Conservation (phyloP, 2,888 invertebrate species). For the Diarsia dahlii region DNA sequence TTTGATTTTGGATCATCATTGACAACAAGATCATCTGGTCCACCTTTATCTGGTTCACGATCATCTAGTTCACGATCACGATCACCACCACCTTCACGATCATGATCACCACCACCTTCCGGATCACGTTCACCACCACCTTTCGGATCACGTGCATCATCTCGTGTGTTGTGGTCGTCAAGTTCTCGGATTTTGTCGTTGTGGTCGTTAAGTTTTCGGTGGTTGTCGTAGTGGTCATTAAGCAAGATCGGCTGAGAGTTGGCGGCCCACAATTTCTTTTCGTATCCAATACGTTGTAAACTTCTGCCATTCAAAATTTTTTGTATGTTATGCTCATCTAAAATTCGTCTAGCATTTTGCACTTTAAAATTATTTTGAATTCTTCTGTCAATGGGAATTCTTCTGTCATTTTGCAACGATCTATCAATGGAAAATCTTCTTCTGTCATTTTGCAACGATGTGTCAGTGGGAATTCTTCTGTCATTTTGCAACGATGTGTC, state of each 20-base stretch:
- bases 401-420: conserved; percentile 10
- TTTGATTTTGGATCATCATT: too few species aligned
- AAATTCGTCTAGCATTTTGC: conserved; percentile 1
- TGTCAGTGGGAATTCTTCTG: neutral
- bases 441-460: neutral
- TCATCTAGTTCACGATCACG: too few species aligned
- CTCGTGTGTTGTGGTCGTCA: too few species aligned
- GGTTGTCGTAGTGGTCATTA: neutral
- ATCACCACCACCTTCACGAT: too few species aligned
- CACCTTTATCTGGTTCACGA: too few species aligned
- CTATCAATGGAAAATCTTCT: too few species aligned
- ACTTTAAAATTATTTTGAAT: neutral
- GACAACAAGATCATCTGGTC: too few species aligned
- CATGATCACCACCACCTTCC: too few species aligned
- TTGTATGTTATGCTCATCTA: neutral
- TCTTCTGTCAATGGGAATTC: neutral
- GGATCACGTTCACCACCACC: too few species aligned
- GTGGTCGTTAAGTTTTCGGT: neutral
- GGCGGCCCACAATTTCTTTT: neutral
- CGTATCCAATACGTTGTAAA: neutral
- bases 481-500: neutral
- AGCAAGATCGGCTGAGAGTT: neutral
- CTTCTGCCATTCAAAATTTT: neutral
- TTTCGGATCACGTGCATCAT: too few species aligned
- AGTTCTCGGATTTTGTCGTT: too few species aligned